Evolutionary conservation across 2,113 vertebrate genomes (phyloP), one percentile per base, ranked within the genome.

Genomic region (Eleginops maclovinus): DNA sequence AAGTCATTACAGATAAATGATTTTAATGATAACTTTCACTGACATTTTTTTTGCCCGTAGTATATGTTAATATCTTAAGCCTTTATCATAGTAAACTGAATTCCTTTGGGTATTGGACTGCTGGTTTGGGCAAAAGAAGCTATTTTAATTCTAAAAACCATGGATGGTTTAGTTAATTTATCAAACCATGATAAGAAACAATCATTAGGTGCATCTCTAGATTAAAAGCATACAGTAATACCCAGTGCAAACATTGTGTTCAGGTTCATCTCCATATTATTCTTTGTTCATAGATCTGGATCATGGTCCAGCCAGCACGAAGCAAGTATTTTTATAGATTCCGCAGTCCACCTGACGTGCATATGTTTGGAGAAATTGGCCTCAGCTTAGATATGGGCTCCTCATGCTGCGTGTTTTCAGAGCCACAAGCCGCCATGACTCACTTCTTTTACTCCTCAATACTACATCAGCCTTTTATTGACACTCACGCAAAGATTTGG

Each of bases 401-500:
- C 9, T 49, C 13, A 49, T 24, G 56, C 65, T 31, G 24, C 26
- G 3, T 59, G 41, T 54, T 40, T 59, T 43, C 17, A 11, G 41
- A 69, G 24, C 69, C 68, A 75, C 76, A 47, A 63, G 56, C 9
- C 65, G 51, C 58, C 11, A 21, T 22, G 36, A 68, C 62, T 15
- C 82, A 80, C 62, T 1, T 58, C 81, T 66, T 49, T 63, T 40
- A 55, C 49, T 44, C 54, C 49, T 61, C n/a, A 75, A 60, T 50
- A 72, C 49, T 28, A 9, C 36, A 74, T 56, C 46, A 64, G 43
- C 59, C 15, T n/a, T 26, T 53, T 12, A 72, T 46, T 76, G 67
- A 68, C n/a, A 55, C 43, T 82, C 55, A 75, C 8, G 5, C 40
- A 68, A 81, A 17, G 44, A 73, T 51, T 74, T 21, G 43, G 17